phyloP scores from a whole-genome alignment of 2,888 invertebrate species.

The Pseudococcus longispinus region DNA sequence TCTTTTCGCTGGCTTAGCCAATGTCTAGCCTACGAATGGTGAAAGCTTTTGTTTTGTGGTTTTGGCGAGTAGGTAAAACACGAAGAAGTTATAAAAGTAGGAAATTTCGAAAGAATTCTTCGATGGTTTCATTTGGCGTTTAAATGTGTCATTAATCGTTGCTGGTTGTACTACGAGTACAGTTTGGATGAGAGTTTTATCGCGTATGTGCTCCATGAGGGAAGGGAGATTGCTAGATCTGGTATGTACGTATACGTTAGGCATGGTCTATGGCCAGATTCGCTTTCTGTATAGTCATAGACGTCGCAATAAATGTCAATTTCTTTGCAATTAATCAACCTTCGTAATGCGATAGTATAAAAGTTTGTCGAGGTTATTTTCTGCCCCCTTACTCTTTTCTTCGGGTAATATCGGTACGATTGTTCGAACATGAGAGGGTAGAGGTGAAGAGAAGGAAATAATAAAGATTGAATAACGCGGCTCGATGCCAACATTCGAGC shows the following conservation, averaged over 20 bases:
- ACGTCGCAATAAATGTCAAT: slow-evolving; percentile 5
- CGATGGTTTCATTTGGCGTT: background rate
- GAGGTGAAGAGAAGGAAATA: background rate
- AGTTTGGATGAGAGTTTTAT: background rate
- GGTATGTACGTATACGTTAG: background rate
- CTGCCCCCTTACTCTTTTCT: background rate
- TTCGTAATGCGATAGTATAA: background rate
- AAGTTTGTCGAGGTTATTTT: background rate
- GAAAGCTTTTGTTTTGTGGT: background rate
- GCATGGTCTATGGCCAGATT: background rate
- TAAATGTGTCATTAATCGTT: background rate
- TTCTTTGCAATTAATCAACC: background rate
- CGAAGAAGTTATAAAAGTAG: background rate
- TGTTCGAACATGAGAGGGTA: too few relatives aligned
- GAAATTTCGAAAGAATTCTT: background rate
- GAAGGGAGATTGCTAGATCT: background rate
- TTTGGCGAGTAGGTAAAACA: background rate
- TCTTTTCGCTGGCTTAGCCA: background rate
- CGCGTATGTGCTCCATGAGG: background rate
- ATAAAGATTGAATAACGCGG: background rate
- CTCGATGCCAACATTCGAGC: background rate
- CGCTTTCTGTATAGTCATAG: background rate
- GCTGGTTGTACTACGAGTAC: background rate
- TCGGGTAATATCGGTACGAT: background rate
- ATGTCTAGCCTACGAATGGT: background rate